Evolutionary conservation across 2,888 invertebrate species (phyloP).

Genomic region (Drosophila rubida): DNA sequence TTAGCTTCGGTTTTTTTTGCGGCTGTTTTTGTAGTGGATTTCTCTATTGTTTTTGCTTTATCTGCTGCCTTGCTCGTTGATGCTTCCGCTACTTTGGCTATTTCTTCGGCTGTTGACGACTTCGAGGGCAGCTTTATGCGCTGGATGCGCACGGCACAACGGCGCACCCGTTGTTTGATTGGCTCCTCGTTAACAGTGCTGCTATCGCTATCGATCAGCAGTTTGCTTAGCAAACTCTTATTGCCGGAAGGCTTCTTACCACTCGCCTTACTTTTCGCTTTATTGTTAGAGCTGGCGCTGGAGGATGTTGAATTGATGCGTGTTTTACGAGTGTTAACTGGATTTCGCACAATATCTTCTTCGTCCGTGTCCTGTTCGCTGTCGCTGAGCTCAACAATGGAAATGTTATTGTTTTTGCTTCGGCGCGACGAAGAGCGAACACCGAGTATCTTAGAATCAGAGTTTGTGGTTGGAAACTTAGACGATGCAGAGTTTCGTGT

Average conservation of each 20-base stretch:
- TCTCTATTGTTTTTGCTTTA: neutral
- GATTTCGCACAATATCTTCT: conserved; percentile 4
- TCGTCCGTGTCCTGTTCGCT: conserved; percentile 42
- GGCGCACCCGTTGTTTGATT: conserved; percentile 27
- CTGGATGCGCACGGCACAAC: conserved; percentile 71
- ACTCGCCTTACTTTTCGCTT: neutral
- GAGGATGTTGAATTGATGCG: conserved; percentile 22
- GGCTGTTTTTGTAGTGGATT: neutral
- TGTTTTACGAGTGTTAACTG: neutral
- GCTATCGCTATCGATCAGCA: conserved; percentile 44
- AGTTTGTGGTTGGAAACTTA: neutral
- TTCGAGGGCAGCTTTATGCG: conserved; percentile 38
- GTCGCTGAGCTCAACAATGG: conserved; percentile 76
- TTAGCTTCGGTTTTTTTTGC: neutral
- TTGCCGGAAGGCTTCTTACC: neutral
- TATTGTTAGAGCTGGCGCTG: neutral
- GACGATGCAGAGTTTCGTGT: conserved; percentile 16
- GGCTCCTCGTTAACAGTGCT: conserved; percentile 23
- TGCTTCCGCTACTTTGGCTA: neutral
- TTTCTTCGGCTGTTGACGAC: neutral
- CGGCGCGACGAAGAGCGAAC: conserved; percentile 26
- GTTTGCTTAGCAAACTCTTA: conserved; percentile 43
- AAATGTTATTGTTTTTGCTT: conserved; percentile 57
- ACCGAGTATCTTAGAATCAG: neutral
- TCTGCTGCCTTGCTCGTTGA: neutral